Evolutionary conservation across 2,888 invertebrate genomes (phyloP).

Genomic region (Ophonus ardosiacus): DNA sequence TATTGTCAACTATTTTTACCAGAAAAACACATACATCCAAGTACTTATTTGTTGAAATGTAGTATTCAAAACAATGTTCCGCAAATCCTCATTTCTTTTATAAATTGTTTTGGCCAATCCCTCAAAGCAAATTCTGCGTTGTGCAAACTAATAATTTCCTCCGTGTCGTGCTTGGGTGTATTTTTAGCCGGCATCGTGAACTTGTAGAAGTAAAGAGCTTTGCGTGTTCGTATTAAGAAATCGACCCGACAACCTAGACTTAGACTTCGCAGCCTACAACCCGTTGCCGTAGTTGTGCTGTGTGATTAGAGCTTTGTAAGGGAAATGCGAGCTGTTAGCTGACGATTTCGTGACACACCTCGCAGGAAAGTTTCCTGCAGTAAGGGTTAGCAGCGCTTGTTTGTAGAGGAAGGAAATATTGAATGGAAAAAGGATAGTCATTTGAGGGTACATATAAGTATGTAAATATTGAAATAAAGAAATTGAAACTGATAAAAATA

Average conservation of each 20-base stretch:
- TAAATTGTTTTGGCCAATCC: neutral
- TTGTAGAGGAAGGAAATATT: neutral
- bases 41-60: too few species aligned
- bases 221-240: constrained; percentile 36
- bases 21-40: too few species aligned
- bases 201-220: constrained; percentile 37
- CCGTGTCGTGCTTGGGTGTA: constrained; percentile 2
- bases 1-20: too few species aligned
- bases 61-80: neutral
- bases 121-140: constrained; percentile 8
- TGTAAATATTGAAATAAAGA: neutral
- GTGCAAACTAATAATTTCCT: constrained; percentile 38
- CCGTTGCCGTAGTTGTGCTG: neutral
- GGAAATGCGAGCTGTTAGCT: constrained; percentile 24
- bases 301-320: constrained; percentile 42
- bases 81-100: neutral
- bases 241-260: constrained; percentile 19
- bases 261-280: neutral
- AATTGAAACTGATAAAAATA: neutral
- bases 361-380: neutral
- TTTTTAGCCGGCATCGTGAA: constrained; percentile 29
- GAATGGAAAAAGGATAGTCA: neutral
- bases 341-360: constrained; percentile 31
- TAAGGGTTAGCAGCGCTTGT: neutral
- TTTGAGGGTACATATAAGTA: neutral